Conservation (phyloP, 1,140 invertebrate genomes). For the Procambarus clarkii region DNA sequence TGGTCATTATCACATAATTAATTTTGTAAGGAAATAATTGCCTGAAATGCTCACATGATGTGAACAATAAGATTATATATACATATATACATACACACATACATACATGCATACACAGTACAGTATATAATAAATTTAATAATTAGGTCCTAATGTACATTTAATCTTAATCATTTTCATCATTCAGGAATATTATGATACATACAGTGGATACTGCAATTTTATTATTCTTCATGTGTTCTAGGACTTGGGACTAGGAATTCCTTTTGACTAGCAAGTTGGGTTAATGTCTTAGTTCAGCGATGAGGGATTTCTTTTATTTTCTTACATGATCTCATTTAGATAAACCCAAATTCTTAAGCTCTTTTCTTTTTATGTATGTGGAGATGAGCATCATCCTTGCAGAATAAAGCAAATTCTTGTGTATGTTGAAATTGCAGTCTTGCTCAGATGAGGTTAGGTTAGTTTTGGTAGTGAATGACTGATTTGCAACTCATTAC, state of each 20-base stretch:
- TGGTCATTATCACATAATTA: constrained; percentile 2
- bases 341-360: too few relatives aligned
- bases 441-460: constrained; percentile 8
- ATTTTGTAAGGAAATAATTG: constrained; percentile 24
- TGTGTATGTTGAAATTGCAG: background rate
- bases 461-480: background rate
- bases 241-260: background rate
- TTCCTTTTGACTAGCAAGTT: background rate
- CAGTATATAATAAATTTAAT: background rate
- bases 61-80: background rate
- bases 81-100: background rate
- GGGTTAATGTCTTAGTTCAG: background rate
- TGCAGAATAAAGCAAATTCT: background rate
- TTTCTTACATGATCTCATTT: background rate
- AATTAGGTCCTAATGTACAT: constrained; percentile 1
- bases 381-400: background rate
- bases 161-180: background rate
- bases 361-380: background rate
- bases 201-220: background rate
- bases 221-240: background rate
- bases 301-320: background rate
- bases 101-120: background rate
- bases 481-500: background rate
- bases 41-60: constrained; percentile 27
- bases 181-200: constrained; percentile 19